Evolutionary conservation across 2,888 invertebrate genomes (phyloP), one percentile per base, ranked within the genome.

Genomic region (Nymphalis polychloros): DNA sequence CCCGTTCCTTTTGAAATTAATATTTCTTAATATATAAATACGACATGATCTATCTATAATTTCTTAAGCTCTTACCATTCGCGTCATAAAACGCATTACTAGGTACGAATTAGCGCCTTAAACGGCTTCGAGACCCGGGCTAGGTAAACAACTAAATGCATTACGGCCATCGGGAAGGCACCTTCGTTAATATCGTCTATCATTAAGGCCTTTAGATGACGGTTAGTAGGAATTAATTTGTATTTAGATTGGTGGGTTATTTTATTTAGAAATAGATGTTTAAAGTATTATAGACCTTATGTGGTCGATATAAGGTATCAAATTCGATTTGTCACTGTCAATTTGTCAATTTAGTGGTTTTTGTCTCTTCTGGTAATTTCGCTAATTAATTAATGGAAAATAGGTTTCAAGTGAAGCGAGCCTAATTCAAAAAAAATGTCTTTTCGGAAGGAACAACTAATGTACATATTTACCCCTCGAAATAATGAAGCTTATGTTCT

Each of bases 11-110:
- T 13, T 13, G 2, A 19, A 4, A 8, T 49, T 20, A 20, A 3
- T 20, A 19, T 10, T 4, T 50, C 13, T 4, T 50, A 57, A 62
- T 63, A 55, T 59, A 66, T 49, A 23, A 46, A 35, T 41, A 8
- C 35, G 16, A 1, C 20, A 57, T 67, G 71, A 5, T 76, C 5
- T 57, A 4, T 85, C 83, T 83, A 73, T 8, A 61, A 7, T 13
- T 80, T 77, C 31, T 0, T 31, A 75, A 65, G 35, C 50, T 71
- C 80, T 64, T 16, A 71, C 41, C 35, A 27, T 57, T 48, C 61
- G 77, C 79, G 80, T 83, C 84, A 84, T 86, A 87, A 86, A 86
- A 86, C 79, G 79, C 83, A 86, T 85, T 85, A 86, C 78, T 77
- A 83, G 79, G 81, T 83, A 76, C 81, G 77, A 83, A 87, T 88